Conservation (phyloP, 2,113 vertebrate species). For the Nothoprocta perdicaria region DNA sequence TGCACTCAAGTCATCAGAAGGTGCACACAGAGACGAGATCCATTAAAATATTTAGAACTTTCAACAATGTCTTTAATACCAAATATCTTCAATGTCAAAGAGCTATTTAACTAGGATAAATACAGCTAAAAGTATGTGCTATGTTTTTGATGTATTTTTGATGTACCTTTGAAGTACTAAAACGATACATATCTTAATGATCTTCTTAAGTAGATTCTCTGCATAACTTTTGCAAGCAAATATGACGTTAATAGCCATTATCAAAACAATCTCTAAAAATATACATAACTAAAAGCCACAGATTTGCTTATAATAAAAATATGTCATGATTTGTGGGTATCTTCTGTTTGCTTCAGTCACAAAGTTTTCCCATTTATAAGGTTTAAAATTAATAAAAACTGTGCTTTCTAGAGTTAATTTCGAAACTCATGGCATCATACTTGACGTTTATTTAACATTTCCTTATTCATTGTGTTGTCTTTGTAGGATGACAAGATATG, state of each 20-base stretch:
- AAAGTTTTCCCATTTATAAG: background rate
- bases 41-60: conserved; percentile 36
- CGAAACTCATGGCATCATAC: background rate
- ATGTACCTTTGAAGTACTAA: background rate
- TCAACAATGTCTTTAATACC: background rate
- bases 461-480: background rate
- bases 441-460: background rate
- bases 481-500: background rate
- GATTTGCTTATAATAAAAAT: background rate
- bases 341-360: background rate
- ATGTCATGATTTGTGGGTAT: background rate
- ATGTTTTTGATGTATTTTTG: too few relatives aligned
- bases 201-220: background rate
- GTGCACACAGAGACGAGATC: background rate
- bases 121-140: background rate
- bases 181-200: background rate
- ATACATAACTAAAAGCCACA: background rate
- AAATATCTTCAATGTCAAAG: background rate
- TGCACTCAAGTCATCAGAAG: background rate
- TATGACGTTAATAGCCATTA: background rate
- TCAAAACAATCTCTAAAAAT: background rate
- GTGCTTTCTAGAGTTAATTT: background rate
- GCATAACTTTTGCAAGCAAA: background rate
- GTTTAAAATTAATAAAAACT: background rate
- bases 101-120: conserved; percentile 5